Conservation (phyloP, 1,140 invertebrate species). For the Pogonomyrmex californicus region DNA sequence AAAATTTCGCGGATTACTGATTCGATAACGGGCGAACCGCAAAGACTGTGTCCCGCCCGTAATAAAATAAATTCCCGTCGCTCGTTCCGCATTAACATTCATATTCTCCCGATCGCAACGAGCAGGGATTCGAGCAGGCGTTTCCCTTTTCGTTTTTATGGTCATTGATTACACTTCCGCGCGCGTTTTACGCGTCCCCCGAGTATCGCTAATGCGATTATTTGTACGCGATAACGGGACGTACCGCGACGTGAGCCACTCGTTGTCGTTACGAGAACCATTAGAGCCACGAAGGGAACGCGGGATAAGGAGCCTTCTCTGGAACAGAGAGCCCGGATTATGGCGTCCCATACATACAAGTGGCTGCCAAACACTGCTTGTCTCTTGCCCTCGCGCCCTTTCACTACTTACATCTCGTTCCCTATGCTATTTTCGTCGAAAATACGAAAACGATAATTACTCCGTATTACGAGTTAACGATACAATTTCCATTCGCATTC, state of each 20-base stretch:
- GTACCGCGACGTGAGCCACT: slow-evolving; percentile 51
- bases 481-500: slow-evolving; percentile 45
- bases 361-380: background rate
- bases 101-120: background rate
- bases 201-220: slow-evolving; percentile 42
- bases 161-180: slow-evolving; percentile 20
- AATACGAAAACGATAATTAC: slow-evolving; percentile 70
- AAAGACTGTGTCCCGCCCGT: background rate
- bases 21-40: background rate
- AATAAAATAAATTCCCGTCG: slow-evolving; percentile 7
- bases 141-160: background rate
- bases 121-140: background rate
- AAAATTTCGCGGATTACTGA: slow-evolving; percentile 23
- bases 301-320: slow-evolving; percentile 72
- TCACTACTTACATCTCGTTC: background rate
- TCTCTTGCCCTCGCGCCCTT: background rate
- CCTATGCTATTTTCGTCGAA: slow-evolving; percentile 33
- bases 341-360: slow-evolving; percentile 66
- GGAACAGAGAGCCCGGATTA: slow-evolving; percentile 72
- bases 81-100: background rate
- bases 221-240: slow-evolving; percentile 41
- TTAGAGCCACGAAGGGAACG: slow-evolving; percentile 68
- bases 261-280: slow-evolving; percentile 74
- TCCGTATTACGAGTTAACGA: slow-evolving; percentile 45
- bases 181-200: background rate